Evolutionary conservation across 2,888 invertebrate genomes (phyloP).

Genomic region (Scaeva pyrastri): DNA sequence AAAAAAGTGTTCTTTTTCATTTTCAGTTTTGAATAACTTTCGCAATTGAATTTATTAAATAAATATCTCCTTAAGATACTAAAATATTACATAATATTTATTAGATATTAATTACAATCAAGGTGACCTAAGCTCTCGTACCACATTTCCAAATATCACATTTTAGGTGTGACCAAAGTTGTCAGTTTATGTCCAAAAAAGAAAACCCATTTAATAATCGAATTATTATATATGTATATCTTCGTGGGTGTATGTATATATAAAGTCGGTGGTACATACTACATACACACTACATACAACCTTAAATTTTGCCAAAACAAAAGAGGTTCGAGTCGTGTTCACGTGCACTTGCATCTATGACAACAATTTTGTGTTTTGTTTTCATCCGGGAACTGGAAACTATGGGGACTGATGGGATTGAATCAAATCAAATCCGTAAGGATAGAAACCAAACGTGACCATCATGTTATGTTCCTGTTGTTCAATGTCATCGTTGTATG

Average conservation of each 20-base stretch:
- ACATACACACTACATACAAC: too few species aligned
- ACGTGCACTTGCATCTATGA: slow-evolving; percentile 79
- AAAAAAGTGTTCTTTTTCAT: too few species aligned
- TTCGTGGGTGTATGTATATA: too few species aligned
- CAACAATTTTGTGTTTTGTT: slow-evolving; percentile 76
- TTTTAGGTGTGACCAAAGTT: slow-evolving; percentile 1
- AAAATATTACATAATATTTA: too few species aligned
- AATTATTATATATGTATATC: slow-evolving; percentile 32
- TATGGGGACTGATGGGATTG: slow-evolving; percentile 66
- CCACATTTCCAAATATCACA: too few species aligned
- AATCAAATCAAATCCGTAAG: slow-evolving; percentile 79
- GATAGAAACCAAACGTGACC: slow-evolving; percentile 82
- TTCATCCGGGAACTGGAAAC: slow-evolving; percentile 76
- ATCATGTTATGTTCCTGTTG: slow-evolving; percentile 77
- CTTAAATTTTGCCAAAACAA: too few species aligned
- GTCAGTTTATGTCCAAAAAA: slow-evolving; percentile 8
- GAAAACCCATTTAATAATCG: slow-evolving; percentile 35
- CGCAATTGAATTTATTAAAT: too few species aligned
- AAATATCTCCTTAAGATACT: too few species aligned
- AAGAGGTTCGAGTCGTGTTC: slow-evolving; percentile 77
- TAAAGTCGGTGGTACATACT: too few species aligned
- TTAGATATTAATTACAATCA: too few species aligned
- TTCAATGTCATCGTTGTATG: slow-evolving; percentile 47
- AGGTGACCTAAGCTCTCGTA: too few species aligned
- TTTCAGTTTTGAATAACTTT: too few species aligned